A percentile compares a stretch with the other conserved stretches of the same genome.
These are phyloP conservation scores for Drosophila carrolli DNA, from an alignment of 1,140 invertebrate species.

Conservation along the genomic window DNA sequence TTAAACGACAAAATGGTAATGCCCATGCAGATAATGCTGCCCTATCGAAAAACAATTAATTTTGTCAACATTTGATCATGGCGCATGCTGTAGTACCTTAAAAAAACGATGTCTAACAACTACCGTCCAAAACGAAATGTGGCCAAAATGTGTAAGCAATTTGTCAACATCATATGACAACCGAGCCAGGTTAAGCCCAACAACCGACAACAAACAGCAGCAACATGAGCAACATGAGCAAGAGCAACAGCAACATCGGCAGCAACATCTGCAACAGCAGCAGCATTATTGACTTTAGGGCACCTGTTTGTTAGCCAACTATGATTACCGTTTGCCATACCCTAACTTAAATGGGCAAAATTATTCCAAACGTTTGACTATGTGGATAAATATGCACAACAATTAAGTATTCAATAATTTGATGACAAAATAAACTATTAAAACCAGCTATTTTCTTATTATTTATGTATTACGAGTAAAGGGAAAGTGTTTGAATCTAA, in stretches of 20 bases:
- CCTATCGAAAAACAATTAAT: conserved; percentile 13
- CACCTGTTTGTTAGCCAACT: conserved; percentile 78
- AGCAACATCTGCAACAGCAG: conserved; percentile 31
- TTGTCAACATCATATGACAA: conserved; percentile 80
- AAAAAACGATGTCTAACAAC: conserved; percentile 42
- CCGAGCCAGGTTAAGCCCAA: conserved; percentile 34
- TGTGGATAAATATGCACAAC: background rate
- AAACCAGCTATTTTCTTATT: too few species aligned
- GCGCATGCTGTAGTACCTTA: conserved; percentile 47
- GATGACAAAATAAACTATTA: too few species aligned
- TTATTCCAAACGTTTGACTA: too few species aligned
- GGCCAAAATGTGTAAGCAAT: conserved; percentile 79
- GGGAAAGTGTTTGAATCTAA: too few species aligned
- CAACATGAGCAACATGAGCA: conserved; percentile 12
- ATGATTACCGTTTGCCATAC: conserved; percentile 71
- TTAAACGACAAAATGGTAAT: background rate
- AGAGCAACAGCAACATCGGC: conserved; percentile 31
- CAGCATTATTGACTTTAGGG: conserved; percentile 79
- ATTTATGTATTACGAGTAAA: too few species aligned
- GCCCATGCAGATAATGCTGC: background rate
- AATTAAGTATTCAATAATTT: background rate
- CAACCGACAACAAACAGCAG: conserved; percentile 27
- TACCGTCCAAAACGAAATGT: conserved; percentile 49
- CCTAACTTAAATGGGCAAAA: conserved; percentile 5
- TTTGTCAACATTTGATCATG: conserved; percentile 66